phyloP scores from a whole-genome alignment of 2,113 vertebrate genomes.

The Sander lucioperca region DNA sequence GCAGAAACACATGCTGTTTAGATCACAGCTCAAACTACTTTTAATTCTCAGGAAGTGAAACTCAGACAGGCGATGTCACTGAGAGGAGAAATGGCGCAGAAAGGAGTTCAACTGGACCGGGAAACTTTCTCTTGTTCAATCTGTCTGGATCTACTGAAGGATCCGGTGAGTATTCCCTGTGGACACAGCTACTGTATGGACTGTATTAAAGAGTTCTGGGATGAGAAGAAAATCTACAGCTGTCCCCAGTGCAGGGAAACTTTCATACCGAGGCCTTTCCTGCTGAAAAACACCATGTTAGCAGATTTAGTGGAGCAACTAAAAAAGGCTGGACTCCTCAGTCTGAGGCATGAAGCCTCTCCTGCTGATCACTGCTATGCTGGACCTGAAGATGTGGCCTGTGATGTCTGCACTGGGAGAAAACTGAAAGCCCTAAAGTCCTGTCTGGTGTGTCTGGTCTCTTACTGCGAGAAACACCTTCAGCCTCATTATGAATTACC shows the following conservation, averaged over 20 bases:
- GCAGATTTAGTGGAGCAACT: neutral
- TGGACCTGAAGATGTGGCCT: conserved; percentile 36
- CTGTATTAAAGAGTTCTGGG: neutral
- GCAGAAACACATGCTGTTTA: neutral
- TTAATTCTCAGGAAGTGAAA: neutral
- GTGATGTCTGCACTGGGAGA: conserved; percentile 33
- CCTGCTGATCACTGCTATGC: neutral
- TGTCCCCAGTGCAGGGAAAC: neutral
- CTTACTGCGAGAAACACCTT: conserved; percentile 9
- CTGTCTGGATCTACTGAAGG: conserved; percentile 37
- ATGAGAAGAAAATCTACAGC: neutral
- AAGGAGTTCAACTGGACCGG: conserved; percentile 8
- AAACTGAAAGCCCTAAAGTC: conserved; percentile 4
- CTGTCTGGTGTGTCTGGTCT: neutral
- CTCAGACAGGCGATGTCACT: neutral
- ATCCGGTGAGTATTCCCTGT: conserved; percentile 28
- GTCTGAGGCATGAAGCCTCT: neutral
- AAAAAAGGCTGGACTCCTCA: conserved; percentile 14
- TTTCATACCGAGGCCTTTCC: no score
- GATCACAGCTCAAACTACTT: neutral
- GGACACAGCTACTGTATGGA: conserved; percentile 39
- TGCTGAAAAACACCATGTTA: no score
- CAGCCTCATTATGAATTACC: neutral
- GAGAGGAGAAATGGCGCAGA: neutral
- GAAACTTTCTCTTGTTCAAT: neutral